Percentiles rank a stretch among this genome's conserved stretches.
Conservation (phyloP, 2,113 vertebrate genomes). For the Myotis lucifugus region DNA sequence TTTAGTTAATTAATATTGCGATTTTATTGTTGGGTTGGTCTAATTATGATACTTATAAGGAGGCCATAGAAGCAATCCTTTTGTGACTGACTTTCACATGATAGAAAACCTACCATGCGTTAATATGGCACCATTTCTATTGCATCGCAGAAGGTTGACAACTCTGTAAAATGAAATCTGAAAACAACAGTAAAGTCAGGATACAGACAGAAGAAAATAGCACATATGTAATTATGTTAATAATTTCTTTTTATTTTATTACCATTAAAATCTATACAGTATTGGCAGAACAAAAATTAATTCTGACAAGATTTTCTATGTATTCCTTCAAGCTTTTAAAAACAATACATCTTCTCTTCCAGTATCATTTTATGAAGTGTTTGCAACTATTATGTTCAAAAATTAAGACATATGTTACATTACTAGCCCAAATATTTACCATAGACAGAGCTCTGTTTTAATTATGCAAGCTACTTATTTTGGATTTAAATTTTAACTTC, state of each 20-base stretch:
- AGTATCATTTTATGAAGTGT: background rate
- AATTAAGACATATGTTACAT: background rate
- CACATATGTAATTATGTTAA: background rate
- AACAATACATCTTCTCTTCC: background rate
- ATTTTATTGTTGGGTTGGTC: background rate
- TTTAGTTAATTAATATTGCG: background rate
- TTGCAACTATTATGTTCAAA: slow-evolving; percentile 4
- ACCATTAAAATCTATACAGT: background rate
- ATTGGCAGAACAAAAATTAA: background rate
- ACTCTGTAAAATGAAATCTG: background rate
- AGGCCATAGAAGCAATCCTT: background rate
- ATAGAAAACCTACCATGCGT: background rate
- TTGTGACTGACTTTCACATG: background rate
- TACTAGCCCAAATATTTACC: background rate
- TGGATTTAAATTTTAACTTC: background rate
- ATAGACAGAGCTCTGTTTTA: background rate
- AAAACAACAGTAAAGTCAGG: background rate
- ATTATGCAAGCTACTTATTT: background rate
- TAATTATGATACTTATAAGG: background rate
- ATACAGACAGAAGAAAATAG: background rate
- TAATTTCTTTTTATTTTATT: background rate
- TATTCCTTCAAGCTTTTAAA: background rate
- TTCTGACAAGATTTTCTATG: background rate
- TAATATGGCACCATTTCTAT: background rate
- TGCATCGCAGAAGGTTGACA: background rate